A percentile compares a stretch with the other conserved stretches of the same genome.
phyloP scores from a whole-genome alignment of 2,113 vertebrate species.

The Platichthys flesus region DNA sequence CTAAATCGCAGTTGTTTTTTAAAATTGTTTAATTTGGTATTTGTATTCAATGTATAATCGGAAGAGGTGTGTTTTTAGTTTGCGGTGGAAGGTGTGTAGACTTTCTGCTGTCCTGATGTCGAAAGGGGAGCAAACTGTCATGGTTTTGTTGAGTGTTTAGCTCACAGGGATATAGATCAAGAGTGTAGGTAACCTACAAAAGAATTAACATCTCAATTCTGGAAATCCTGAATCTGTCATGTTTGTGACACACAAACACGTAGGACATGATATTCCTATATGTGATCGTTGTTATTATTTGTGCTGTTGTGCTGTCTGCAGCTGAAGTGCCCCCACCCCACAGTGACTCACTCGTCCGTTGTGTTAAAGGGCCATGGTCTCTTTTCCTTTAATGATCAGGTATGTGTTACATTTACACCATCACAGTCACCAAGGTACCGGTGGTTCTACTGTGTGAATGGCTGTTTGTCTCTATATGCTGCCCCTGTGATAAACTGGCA shows the following conservation, averaged over 20 bases:
- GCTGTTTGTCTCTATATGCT: too few relatives aligned
- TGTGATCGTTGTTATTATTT: background rate
- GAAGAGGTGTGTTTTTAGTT: too few relatives aligned
- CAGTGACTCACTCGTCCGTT: constrained; percentile 30
- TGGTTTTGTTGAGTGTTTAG: too few relatives aligned
- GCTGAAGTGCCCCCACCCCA: constrained; percentile 24
- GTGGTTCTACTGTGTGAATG: too few relatives aligned
- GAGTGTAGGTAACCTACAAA: background rate
- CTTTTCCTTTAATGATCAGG: constrained; percentile 3
- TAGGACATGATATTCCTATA: constrained; percentile 3
- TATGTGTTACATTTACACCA: constrained; percentile 13
- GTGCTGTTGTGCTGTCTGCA: constrained; percentile 9
- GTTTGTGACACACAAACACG: background rate
- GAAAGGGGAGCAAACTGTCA: too few relatives aligned
- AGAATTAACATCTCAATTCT: too few relatives aligned
- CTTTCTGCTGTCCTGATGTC: too few relatives aligned
- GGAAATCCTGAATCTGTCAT: background rate
- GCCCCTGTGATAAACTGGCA: too few relatives aligned
- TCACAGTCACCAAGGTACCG: background rate
- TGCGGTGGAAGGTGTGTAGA: too few relatives aligned
- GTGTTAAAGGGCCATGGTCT: background rate
- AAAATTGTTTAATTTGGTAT: too few relatives aligned
- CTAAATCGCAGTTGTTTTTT: too few relatives aligned
- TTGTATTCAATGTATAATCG: too few relatives aligned
- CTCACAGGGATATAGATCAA: background rate